Evolutionary conservation across 2,113 vertebrate genomes (phyloP).

Genomic region (Cynoglossus semilaevis): DNA sequence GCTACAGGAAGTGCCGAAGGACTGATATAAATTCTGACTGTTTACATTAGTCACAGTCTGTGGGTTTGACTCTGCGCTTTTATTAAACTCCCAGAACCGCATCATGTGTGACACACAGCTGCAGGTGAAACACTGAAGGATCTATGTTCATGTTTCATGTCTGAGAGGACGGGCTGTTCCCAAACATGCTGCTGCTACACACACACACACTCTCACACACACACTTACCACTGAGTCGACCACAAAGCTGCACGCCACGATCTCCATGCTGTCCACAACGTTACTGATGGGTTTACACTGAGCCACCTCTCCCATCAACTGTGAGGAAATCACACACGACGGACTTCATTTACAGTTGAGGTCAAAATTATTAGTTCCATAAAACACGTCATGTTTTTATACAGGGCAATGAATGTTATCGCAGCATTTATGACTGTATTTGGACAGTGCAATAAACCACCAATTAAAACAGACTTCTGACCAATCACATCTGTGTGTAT

Average conservation of each 20-base stretch:
- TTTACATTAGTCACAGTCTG: constrained; percentile 27
- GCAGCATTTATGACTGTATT: too few relatives aligned
- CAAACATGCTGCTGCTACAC: constrained; percentile 1
- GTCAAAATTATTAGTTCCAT: not conserved
- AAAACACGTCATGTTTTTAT: too few relatives aligned
- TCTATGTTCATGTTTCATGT: constrained; percentile 21
- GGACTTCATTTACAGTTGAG: not conserved
- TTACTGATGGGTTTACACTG: constrained; percentile 92
- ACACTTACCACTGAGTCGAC: constrained; percentile 88
- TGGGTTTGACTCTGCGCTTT: constrained; percentile 15
- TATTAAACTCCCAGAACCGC: constrained; percentile 57
- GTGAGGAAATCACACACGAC: constrained; percentile 3
- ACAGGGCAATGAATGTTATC: too few relatives aligned
- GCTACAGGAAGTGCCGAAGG: constrained; percentile 6
- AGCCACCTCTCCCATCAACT: constrained; percentile 85
- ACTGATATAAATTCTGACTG: constrained; percentile 20
- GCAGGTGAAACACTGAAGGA: constrained; percentile 40
- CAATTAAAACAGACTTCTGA: too few relatives aligned
- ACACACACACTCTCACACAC: constrained; percentile 18
- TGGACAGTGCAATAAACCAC: too few relatives aligned
- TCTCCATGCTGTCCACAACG: constrained; percentile 84
- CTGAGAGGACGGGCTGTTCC: constrained; percentile 52
- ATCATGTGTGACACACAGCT: constrained; percentile 22
- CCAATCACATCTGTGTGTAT: too few relatives aligned
- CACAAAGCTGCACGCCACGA: constrained; percentile 86